Evolutionary conservation across 2,797 vertebrate species (phyloP).

Genomic region (Vespertilio murinus): DNA sequence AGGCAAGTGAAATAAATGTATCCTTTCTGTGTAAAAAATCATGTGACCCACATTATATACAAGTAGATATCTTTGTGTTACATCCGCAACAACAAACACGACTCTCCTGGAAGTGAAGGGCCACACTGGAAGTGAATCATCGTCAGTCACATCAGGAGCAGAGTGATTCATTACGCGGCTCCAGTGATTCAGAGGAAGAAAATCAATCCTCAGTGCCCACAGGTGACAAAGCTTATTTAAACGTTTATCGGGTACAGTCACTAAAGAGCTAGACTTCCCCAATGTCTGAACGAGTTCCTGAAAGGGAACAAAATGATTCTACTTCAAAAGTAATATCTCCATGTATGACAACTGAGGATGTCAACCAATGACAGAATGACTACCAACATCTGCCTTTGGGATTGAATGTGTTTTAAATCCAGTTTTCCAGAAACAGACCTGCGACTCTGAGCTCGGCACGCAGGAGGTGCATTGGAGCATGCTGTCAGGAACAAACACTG

Average conservation of each 20-base stretch:
- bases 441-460: not conserved
- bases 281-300: slow-evolving; percentile 46
- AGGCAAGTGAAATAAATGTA: not conserved
- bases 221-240: slow-evolving; percentile 28
- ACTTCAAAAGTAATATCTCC: not conserved
- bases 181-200: slow-evolving; percentile 58
- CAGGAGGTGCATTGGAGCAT: fast-evolving
- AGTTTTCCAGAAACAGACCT: not conserved
- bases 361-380: not conserved
- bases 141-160: not conserved
- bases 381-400: not conserved
- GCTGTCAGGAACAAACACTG: not conserved
- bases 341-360: not conserved
- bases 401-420: not conserved
- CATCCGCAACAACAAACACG: not conserved
- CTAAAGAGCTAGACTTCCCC: not conserved
- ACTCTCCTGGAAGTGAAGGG: not conserved
- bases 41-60: not conserved
- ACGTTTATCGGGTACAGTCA: not conserved
- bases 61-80: not conserved
- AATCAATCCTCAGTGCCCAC: not conserved
- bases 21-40: not conserved
- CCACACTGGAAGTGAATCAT: slow-evolving; percentile 57
- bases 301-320: not conserved
- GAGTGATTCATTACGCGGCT: slow-evolving; percentile 55